Evolutionary conservation across 2,797 vertebrate species (phyloP), one percentile per base, ranked within the genome.

Genomic region (Forpus xanthops): DNA sequence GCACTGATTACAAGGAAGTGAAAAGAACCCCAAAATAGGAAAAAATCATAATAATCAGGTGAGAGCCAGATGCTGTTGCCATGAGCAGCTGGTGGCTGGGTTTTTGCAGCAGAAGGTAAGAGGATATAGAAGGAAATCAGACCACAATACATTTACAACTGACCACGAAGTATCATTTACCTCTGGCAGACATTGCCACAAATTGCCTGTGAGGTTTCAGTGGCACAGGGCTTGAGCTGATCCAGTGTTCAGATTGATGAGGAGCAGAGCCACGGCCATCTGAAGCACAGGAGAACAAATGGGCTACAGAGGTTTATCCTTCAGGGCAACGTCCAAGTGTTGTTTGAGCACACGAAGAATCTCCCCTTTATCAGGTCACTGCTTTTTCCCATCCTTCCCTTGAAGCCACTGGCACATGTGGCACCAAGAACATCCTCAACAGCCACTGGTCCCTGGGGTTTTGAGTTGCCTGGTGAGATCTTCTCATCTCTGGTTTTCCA

Each of bases 241-340:
- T 24, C 4, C 0, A 47, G 27, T 2, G 0, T 25, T 58, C 78
- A 49, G 41, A 61, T 13, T 4, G 6, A 67, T 50, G 74, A n/a
- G 0, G 4, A 53, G 37, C 33, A 47, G 15, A 81, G 53, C 41
- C 73, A 74, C 0, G 0, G 70, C 37, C 87, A 85, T 58, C 47
- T 87, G 62, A 84, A 84, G 25, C 52, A 14, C 30, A 55, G 37
- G 44, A 52, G 25, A 47, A 65, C 45, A 64, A 89, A 78, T 5
- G 42, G 7, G 45, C 86, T 44, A 41, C 47, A 37, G 84, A 64
- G 53, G 25, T 55, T 65, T 47, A 13, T 71, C 60, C 37, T 78
- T 44, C 37, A 56, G 84, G 62, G 61, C 17, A 11, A 1, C 10
- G 9, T 20, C 60, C 0, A 0, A 55, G 31, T 6, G 15, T 9